Base-by-base conservation (phyloP, 2,797 vertebrate species). In the Tokudaia muenninki region DNA sequence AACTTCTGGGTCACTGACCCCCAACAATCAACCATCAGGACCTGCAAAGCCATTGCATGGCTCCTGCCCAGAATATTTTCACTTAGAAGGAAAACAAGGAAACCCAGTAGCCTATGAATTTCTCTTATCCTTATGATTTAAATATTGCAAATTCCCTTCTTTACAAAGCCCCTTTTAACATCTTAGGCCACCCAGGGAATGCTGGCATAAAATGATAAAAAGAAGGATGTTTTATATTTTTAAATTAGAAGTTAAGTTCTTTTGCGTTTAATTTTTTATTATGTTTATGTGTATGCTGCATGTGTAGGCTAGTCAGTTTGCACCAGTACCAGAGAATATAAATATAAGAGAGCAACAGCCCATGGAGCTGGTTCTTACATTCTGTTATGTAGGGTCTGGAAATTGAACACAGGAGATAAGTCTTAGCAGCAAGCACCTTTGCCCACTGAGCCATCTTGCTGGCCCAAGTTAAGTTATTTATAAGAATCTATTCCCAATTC, bases 161-260 rank as follows among this genome's bases (percentile, higher is more conserved):
- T 70, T 9, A 44, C n/a, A 96, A 67, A 44, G 0, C 4, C 29
- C 31, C 83, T 67, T 87, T 65, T 63, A 74, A 86, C 13, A 92
- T 55, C 70, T 67, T 79, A 19, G 61, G 84, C 44, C 24, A 72
- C 22, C 80, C 17, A 96, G 21, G 74, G 0, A 79, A 55, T 59
- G 14, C 2, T 50, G 55, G 34, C 57, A 81, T 77, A 87, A 86
- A 86, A 95, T 63, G 6, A 19, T 87, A 84, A 95, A 50, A 93
- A 44, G 6, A 44, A n/a, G 47, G 63, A 34, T 78, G 44, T 14
- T 78, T 94, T 44, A 34, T 19, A 52, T 80, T 84, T 87, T 57
- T 91, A 90, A 91, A 77, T 90, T 37, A 90, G 72, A 96, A 84
- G n/a, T 95, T 83, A 96, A 81, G n/a, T 95, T 83, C 50, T 31